Evolutionary conservation across 2,888 invertebrate genomes (phyloP).

Genomic region (Drosophila anomalipes): DNA sequence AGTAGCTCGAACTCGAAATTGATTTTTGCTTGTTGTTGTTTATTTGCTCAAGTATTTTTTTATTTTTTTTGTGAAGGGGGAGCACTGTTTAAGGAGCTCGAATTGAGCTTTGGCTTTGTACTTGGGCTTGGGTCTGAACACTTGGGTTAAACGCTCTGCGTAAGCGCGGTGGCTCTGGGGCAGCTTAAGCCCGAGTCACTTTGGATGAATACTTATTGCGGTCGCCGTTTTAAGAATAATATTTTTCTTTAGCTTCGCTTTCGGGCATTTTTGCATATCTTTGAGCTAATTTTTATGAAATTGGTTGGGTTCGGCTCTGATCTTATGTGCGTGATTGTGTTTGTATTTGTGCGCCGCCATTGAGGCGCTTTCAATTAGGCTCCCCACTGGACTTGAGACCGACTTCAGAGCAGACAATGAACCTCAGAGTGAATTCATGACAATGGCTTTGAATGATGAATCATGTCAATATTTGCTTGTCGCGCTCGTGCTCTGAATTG

Average conservation of each 20-base stretch:
- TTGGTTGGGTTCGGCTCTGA: slow-evolving; percentile 39
- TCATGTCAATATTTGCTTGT: slow-evolving; percentile 59
- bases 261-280: slow-evolving; percentile 63
- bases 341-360: slow-evolving; percentile 36
- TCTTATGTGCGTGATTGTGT: neutral
- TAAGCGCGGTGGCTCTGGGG: slow-evolving; percentile 77
- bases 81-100: slow-evolving; percentile 41
- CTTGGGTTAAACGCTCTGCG: slow-evolving; percentile 52
- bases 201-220: slow-evolving; percentile 68
- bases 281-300: slow-evolving; percentile 73
- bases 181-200: slow-evolving; percentile 59
- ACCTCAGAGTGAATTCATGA: slow-evolving; percentile 48
- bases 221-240: slow-evolving; percentile 68
- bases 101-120: slow-evolving; percentile 33
- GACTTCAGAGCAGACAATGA: slow-evolving; percentile 61
- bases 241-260: slow-evolving; percentile 64
- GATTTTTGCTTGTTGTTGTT: slow-evolving; percentile 48
- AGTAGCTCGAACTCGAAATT: slow-evolving; percentile 52
- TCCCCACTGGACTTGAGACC: slow-evolving; percentile 55
- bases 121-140: slow-evolving; percentile 6
- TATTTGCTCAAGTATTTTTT: slow-evolving; percentile 40
- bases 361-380: slow-evolving; percentile 70
- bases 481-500: slow-evolving; percentile 71
- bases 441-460: slow-evolving; percentile 61
- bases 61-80: slow-evolving; percentile 16